phyloP scores from a whole-genome alignment of 2,888 invertebrate species.

The Biston stratarius region DNA sequence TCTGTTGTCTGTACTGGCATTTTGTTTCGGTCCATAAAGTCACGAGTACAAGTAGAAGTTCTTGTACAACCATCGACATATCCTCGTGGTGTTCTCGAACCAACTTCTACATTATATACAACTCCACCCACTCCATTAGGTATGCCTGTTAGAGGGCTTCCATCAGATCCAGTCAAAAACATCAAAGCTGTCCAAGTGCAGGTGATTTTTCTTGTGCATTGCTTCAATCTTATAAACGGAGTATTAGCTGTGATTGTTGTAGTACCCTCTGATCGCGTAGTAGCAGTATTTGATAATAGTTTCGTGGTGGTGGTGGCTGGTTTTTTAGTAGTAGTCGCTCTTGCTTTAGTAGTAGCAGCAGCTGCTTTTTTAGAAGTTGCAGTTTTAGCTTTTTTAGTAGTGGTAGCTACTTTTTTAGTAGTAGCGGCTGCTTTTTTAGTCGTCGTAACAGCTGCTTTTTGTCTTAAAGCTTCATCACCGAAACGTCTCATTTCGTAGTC shows the following conservation, averaged over 20 bases:
- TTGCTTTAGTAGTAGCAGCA: constrained; percentile 8
- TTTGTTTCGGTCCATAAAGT: constrained; percentile 72
- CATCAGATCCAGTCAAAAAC: constrained; percentile 55
- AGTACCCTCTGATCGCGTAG: constrained; percentile 1
- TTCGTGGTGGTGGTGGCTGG: not conserved
- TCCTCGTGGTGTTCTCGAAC: constrained; percentile 73
- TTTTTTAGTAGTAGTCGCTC: not conserved
- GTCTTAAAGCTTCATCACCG: constrained; percentile 33
- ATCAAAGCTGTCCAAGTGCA: constrained; percentile 77
- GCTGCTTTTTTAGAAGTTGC: constrained; percentile 1
- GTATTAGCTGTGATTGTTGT: constrained; percentile 62
- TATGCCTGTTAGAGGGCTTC: constrained; percentile 48
- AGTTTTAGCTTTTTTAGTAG: constrained; percentile 7
- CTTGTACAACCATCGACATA: constrained; percentile 79
- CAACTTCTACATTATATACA: constrained; percentile 44
- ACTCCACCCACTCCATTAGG: constrained; percentile 41
- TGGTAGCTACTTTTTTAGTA: not conserved
- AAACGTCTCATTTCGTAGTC: constrained; percentile 56
- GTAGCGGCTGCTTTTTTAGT: constrained; percentile 15
- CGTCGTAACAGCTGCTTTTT: constrained; percentile 7
- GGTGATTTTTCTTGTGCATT: constrained; percentile 76
- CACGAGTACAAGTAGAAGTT: constrained; percentile 78
- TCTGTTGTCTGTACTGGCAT: constrained; percentile 50
- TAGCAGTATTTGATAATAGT: not conserved
- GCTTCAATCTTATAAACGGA: constrained; percentile 63